Evolutionary conservation across 53 echinoderm and acorn worm species (phyloP), one percentile per base, ranked within the genome.

Genomic region (Actinopyga echinites): DNA sequence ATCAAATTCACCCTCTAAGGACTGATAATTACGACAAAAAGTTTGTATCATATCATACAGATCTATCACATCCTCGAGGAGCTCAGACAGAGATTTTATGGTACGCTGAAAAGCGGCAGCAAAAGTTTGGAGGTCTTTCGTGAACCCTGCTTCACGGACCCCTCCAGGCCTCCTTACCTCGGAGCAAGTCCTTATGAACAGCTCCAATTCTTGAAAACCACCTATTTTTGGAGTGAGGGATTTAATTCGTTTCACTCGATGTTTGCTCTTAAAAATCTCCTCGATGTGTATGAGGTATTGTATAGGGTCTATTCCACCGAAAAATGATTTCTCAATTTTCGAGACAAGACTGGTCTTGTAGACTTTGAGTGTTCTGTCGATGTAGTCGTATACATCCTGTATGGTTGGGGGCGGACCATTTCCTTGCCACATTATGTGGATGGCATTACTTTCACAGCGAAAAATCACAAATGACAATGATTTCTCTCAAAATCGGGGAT

Each of bases 261-360:
- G 93, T 54, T 95, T 95, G 80, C 89, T 93, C 79, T 95, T 95
- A 45, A 95, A 93, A 60, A 91, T 93, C 78, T 93, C 96, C 71
- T 95, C 96, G 35, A 95, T 82, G 30, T 95, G 96, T 20, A 93
- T 88, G 29, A 95, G 62, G 60, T 91, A 95, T 61, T 95, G 96
- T 43, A 95, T 95, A 2, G 95, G 83, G 30, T 95, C 91, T 69
- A 93, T 91, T 12, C 93, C 89, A 7, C 95, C 95, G 81, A 91
- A 95, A 77, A 95, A 95, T 40, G 66, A 64, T 36, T 93, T 95
- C 57, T 95, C 95, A 15, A 91, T 90, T 58, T 91, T 95, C 25
- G 86, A 93, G 30, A 86, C 67, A 15, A 95, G 90, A 62, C 58
- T 86, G 2, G 87, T 87, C 63, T 93, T 95, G 37, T 91, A 64